phyloP scores from a whole-genome alignment of 1,140 invertebrate genomes.

The Ceratosolen fusciceps region DNA sequence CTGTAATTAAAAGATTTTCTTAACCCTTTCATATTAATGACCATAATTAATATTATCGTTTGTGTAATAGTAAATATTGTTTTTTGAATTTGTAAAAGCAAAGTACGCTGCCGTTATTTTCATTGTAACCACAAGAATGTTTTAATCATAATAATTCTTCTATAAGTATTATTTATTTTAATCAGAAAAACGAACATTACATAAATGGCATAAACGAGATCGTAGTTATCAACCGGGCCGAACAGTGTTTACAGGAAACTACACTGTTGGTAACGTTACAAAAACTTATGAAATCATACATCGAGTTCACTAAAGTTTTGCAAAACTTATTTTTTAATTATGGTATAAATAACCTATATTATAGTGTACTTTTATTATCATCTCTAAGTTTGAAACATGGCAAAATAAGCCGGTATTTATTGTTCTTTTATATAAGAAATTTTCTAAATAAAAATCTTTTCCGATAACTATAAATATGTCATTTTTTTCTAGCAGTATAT shows the following conservation, averaged over 20 bases:
- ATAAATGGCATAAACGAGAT: conserved; percentile 60
- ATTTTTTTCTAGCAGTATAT: neutral
- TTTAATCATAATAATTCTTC: conserved; percentile 5
- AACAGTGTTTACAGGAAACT: neutral
- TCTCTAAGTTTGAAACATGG: conserved; percentile 52
- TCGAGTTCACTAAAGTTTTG: conserved; percentile 51
- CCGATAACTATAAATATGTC: conserved; percentile 1
- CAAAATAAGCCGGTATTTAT: conserved; percentile 32
- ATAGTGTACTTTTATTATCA: conserved; percentile 48
- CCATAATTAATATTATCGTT: conserved; percentile 28
- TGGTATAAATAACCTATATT: conserved; percentile 50
- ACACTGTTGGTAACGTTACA: conserved; percentile 13
- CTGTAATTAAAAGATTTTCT: conserved; percentile 12
- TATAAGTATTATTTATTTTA: conserved; percentile 25
- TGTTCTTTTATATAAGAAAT: conserved; percentile 4
- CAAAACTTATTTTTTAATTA: conserved; percentile 32
- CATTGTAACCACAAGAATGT: conserved; percentile 2
- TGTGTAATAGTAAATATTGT: conserved; percentile 12
- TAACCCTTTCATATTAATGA: conserved; percentile 8
- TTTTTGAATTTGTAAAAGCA: conserved; percentile 31
- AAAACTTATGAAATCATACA: conserved; percentile 52
- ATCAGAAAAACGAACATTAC: conserved; percentile 41
- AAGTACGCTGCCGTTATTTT: conserved; percentile 43
- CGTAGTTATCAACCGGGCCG: conserved; percentile 50
- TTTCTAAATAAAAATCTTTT: conserved; percentile 27